phyloP scores from a whole-genome alignment of 2,113 vertebrate species.

The Oryzias woworae region DNA sequence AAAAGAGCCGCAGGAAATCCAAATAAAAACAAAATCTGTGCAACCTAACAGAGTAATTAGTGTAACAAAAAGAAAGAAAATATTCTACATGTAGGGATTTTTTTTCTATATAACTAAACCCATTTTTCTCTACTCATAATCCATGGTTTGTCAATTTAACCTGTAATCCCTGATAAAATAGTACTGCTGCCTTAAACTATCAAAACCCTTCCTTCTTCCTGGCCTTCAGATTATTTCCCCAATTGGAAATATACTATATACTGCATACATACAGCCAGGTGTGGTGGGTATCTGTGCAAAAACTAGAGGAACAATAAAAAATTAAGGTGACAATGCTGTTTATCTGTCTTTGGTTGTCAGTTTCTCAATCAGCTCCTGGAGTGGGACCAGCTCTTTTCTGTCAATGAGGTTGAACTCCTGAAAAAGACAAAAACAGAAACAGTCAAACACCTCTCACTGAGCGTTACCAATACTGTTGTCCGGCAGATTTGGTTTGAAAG shows the following conservation, averaged over 20 bases:
- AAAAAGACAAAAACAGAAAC: background rate
- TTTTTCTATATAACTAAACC: conserved; percentile 34
- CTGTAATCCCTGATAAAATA: conserved; percentile 65
- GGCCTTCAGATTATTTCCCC: conserved; percentile 69
- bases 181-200: conserved; percentile 67
- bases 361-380: conserved; percentile 97
- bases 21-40: conserved; percentile 23
- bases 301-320: conserved; percentile 64
- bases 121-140: conserved; percentile 33
- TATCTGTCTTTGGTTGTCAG: conserved; percentile 97
- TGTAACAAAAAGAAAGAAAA: conserved; percentile 11
- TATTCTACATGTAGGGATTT: conserved; percentile 33
- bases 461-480: too few relatives aligned
- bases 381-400: conserved; percentile 92
- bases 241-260: conserved; percentile 71
- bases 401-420: conserved; percentile 97
- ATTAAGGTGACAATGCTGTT: conserved; percentile 46
- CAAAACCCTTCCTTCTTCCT: conserved; percentile 56
- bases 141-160: conserved; percentile 46
- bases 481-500: too few relatives aligned
- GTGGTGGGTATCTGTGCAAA: conserved; percentile 72
- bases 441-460: background rate
- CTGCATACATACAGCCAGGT: conserved; percentile 72
- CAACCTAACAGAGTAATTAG: conserved; percentile 35
- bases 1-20: conserved; percentile 19